Evolutionary conservation across 2,113 vertebrate genomes (phyloP).

Genomic region (Benitochromis conjunctus): DNA sequence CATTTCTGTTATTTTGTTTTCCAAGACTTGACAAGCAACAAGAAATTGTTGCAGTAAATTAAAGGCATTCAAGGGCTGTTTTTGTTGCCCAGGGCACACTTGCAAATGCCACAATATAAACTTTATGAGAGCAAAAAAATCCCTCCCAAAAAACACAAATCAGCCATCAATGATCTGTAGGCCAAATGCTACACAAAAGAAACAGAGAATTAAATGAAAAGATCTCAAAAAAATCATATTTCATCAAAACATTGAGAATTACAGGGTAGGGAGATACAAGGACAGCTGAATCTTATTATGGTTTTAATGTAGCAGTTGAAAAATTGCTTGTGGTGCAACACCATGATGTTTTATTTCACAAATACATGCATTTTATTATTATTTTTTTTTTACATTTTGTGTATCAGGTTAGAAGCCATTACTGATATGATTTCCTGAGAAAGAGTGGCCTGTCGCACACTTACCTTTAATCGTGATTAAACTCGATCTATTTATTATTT

Average conservation of each 20-base stretch:
- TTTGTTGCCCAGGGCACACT: not conserved
- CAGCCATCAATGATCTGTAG: not conserved
- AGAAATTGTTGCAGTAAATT: not conserved
- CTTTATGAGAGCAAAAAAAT: not conserved
- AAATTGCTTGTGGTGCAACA: not conserved
- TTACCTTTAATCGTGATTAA: constrained; percentile 39
- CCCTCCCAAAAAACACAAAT: too few relatives aligned
- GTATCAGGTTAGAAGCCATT: not conserved
- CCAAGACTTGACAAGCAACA: not conserved
- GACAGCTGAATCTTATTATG: not conserved
- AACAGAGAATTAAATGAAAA: not conserved
- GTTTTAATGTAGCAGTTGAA: not conserved
- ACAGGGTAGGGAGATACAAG: not conserved
- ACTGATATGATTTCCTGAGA: not conserved
- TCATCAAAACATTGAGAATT: not conserved
- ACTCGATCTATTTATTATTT: constrained; percentile 51
- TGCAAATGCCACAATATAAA: not conserved
- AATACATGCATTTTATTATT: not conserved
- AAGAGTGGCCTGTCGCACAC: not conserved
- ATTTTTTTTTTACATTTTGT: not conserved
- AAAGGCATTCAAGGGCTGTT: not conserved
- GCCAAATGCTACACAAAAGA: not conserved
- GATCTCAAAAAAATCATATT: not conserved
- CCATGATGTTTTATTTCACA: not conserved
- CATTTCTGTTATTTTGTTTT: not conserved